These are phyloP conservation scores for Apogon hyalosoma DNA, from an alignment of 2,797 vertebrate genomes.

Conservation along the genomic window DNA sequence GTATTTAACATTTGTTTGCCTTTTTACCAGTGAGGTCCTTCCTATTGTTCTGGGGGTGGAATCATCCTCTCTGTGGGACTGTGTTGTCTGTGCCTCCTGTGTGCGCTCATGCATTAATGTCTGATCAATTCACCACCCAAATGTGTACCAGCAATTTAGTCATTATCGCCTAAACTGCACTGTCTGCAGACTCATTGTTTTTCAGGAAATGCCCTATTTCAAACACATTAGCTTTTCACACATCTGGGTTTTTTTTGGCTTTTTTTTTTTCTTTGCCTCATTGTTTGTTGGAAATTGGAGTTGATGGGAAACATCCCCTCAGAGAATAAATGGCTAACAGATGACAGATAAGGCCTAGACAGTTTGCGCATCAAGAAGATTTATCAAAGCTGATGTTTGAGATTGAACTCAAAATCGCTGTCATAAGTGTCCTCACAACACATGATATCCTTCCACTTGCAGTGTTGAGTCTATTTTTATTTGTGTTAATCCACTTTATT, in stretches of 20 bases:
- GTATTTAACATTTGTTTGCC: too few relatives aligned
- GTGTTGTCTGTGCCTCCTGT: conserved; percentile 21
- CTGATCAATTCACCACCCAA: conserved; percentile 57
- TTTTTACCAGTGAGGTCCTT: not conserved
- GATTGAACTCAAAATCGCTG: conserved; percentile 29
- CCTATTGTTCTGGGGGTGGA: not conserved
- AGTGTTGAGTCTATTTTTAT: conserved; percentile 7
- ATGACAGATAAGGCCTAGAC: conserved; percentile 18
- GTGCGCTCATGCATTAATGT: conserved; percentile 44
- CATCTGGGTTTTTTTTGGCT: conserved; percentile 30
- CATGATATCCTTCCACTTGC: conserved; percentile 15
- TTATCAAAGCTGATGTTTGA: conserved; percentile 48
- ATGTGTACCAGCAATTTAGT: conserved; percentile 51
- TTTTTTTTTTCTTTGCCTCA: conserved; percentile 5
- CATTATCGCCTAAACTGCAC: conserved; percentile 41
- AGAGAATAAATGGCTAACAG: conserved; percentile 26
- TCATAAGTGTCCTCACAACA: conserved; percentile 11
- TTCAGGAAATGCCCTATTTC: conserved; percentile 59
- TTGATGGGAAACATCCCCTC: conserved; percentile 46
- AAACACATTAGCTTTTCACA: conserved; percentile 61
- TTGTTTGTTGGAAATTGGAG: conserved; percentile 48
- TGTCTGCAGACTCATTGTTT: conserved; percentile 41
- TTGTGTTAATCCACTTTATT: conserved; percentile 13
- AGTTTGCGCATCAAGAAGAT: conserved; percentile 34
- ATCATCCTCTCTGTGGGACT: not conserved